Percentiles rank a stretch among this genome's conserved stretches.
Evolutionary conservation across 1,140 invertebrate genomes (phyloP).

Genomic region (Drosophila repleta): DNA sequence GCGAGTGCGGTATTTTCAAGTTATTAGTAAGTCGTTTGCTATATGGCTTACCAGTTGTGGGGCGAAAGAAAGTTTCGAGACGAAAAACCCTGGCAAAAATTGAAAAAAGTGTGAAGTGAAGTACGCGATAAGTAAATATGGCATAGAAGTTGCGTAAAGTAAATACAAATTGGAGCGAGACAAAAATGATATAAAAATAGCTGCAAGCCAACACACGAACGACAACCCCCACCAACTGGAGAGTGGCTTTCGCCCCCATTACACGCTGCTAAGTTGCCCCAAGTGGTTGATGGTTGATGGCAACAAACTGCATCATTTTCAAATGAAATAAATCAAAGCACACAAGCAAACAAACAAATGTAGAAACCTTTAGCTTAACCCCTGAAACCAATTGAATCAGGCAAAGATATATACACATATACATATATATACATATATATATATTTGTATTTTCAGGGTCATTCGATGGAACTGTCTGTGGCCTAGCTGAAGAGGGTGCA

Average conservation of each 20-base stretch:
- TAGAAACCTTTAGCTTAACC: slow-evolving; percentile 23
- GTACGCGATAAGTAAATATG: slow-evolving; percentile 50
- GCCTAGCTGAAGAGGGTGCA: slow-evolving; percentile 16
- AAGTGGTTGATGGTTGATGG: slow-evolving; percentile 48
- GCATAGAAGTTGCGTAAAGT: slow-evolving; percentile 29
- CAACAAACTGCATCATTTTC: slow-evolving; percentile 72
- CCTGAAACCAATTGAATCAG: slow-evolving; percentile 46
- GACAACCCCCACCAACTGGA: slow-evolving; percentile 8
- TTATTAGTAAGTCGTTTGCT: slow-evolving; percentile 51
- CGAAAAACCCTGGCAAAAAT: slow-evolving; percentile 27
- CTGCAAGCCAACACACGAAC: slow-evolving; percentile 50
- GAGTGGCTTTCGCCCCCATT: slow-evolving; percentile 29
- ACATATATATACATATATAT: slow-evolving; percentile 13
- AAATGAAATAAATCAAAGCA: slow-evolving; percentile 82
- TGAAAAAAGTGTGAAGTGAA: slow-evolving; percentile 48
- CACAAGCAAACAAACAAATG: slow-evolving; percentile 69
- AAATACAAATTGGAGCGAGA: slow-evolving; percentile 30
- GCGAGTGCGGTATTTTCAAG: slow-evolving; percentile 59
- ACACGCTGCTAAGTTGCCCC: slow-evolving; percentile 44
- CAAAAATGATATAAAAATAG: slow-evolving; percentile 80
- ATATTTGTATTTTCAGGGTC: slow-evolving; percentile 38
- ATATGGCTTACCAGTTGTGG: slow-evolving; percentile 26
- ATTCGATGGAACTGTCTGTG: slow-evolving; percentile 19
- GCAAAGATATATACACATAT: slow-evolving; percentile 15
- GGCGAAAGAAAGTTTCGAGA: slow-evolving; percentile 2